A percentile compares a stretch with the other conserved stretches of the same genome.
phyloP scores from a whole-genome alignment of 2,113 vertebrate species.

The Bucco capensis region DNA sequence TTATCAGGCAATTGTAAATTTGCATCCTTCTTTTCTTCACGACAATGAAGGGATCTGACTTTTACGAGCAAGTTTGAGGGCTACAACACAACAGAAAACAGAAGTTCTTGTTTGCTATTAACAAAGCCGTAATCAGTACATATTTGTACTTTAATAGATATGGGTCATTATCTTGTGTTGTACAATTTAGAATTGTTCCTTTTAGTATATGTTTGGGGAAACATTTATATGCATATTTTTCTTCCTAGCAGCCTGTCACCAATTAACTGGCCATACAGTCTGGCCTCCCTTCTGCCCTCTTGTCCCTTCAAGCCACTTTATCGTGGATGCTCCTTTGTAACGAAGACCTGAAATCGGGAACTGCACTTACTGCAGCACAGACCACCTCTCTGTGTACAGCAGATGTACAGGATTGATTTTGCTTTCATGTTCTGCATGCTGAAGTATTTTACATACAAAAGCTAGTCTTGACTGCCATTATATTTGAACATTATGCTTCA shows the following conservation, averaged over 20 bases:
- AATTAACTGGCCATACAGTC: slow-evolving; percentile 55
- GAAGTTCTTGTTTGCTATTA: neutral
- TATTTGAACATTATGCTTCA: slow-evolving; percentile 52
- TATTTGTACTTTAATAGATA: neutral
- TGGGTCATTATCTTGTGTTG: slow-evolving; percentile 42
- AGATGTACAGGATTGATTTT: slow-evolving; percentile 49
- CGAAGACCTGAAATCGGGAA: slow-evolving; percentile 67
- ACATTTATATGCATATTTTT: slow-evolving; percentile 59
- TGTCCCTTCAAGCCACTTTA: slow-evolving; percentile 55
- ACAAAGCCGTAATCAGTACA: neutral
- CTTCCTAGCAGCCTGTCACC: slow-evolving; percentile 67
- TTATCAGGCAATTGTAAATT: neutral
- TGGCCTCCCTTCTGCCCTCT: slow-evolving; percentile 66
- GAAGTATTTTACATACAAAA: slow-evolving; percentile 41
- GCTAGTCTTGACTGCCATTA: slow-evolving; percentile 41
- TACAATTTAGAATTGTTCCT: slow-evolving; percentile 40
- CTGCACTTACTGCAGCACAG: slow-evolving; percentile 66
- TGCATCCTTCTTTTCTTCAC: neutral
- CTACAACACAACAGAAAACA: neutral
- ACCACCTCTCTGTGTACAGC: slow-evolving; percentile 47
- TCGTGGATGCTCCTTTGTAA: slow-evolving; percentile 66
- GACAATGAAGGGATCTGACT: neutral
- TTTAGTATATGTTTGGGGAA: slow-evolving; percentile 44
- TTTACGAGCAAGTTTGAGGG: neutral
- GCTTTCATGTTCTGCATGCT: slow-evolving; percentile 56